A percentile compares a stretch with the other conserved stretches of the same genome.
Conservation (phyloP, 1,140 invertebrate genomes). For the Berghia stephanieae region DNA sequence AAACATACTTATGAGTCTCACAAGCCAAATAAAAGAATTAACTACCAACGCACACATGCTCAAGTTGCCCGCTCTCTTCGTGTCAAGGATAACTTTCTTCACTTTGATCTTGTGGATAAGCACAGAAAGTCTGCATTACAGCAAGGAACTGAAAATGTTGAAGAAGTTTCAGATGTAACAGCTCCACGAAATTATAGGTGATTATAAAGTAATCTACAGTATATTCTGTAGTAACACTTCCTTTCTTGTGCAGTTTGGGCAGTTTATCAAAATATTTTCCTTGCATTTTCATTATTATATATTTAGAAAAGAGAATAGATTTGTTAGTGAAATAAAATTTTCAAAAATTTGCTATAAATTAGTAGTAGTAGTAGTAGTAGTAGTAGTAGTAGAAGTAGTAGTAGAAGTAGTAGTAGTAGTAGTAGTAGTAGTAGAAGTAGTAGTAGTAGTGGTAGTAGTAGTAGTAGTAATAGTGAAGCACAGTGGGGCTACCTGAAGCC, state of each 20-base stretch:
- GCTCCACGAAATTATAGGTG: slow-evolving; percentile 44
- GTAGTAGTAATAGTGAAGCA: no score
- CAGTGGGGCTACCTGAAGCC: no score
- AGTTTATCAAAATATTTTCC: neutral
- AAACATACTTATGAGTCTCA: no score
- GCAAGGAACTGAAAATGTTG: slow-evolving; percentile 10
- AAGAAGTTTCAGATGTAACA: neutral
- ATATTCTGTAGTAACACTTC: neutral
- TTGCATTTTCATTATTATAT: neutral
- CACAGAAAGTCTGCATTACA: slow-evolving; percentile 39
- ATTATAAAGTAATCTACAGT: neutral
- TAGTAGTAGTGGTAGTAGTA: neutral
- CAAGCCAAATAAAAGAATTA: no score
- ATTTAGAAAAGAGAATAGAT: neutral
- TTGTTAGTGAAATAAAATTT: neutral
- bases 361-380: neutral
- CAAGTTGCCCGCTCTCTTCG: slow-evolving; percentile 21
- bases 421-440: neutral
- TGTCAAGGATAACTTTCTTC: slow-evolving; percentile 27
- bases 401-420: neutral
- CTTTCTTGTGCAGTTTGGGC: no score
- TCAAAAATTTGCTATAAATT: neutral
- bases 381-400: neutral
- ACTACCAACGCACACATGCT: slow-evolving; percentile 23
- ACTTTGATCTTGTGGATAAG: slow-evolving; percentile 38